Evolutionary conservation across 2,113 vertebrate species (phyloP), one percentile per base, ranked within the genome.

Genomic region (Mirounga angustirostris): DNA sequence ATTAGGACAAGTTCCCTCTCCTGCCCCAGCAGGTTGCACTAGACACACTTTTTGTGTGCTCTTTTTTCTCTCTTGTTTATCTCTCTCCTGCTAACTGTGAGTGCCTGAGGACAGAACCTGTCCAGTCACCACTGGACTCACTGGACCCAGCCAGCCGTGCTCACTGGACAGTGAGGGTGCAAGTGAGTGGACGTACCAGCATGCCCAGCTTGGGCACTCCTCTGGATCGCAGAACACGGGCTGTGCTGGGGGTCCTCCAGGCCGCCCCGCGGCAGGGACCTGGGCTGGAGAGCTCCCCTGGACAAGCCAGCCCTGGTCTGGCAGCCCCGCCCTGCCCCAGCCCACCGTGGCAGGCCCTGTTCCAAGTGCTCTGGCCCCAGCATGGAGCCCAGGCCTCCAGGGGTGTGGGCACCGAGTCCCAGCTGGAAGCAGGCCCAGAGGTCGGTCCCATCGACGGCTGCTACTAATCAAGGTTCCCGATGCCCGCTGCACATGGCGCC

Each of bases 171-270:
- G 24, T 2, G 22, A 14, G 21, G 3, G 4, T 2, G 6, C 2
- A 2, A 43, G 12, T 0, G 2, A 18, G 59, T 0, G 2, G 2
- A 9, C 1, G 22, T 21, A 33, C 14, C 3, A 1, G 14, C 15
- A 4, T 0, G 2, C 7, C 67, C 22, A 3, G 54, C 13, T 26
- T 30, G 0, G 11, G 21, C 28, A 4, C 11, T 5, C n/a, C 8
- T 24, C 73, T 0, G 0, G 2, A 5, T 4, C 52, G 5, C 5
- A 21, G 33, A 36, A 36, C 67, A 14, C 0, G 1, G n/a, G 16
- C 7, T 1, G 7, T 4, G 24, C 0, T 8, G 9, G 24, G 19
- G 19, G 6, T 67, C 52, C 67, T 19, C 40, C n/a, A 13, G 80
- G 10, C 33, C 18, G 0, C 22, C 33, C 30, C 9, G n/a, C 61